Base-by-base conservation (phyloP, 2,888 invertebrate species). In the Netelia fuscicornis region DNA sequence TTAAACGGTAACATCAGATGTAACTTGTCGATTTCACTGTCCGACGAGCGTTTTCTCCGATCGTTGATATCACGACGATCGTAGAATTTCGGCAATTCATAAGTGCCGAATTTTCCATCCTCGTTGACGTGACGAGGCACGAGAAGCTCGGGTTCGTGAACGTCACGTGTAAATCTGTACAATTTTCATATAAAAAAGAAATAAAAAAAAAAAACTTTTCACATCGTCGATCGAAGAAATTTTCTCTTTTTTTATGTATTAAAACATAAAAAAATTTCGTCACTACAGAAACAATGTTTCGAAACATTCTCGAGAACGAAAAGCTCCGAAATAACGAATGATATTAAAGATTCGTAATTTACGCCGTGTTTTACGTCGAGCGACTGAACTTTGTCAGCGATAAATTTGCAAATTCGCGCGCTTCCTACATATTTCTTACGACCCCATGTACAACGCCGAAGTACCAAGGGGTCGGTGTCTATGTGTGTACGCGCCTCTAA, bases 1-100 rank as follows among this genome's bases (percentile, higher is more conserved):
- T 90, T 89, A 81, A 94, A 90, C 9, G 91, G 89, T 52, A 94
- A 82, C 75, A 90, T 86, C 84, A 93, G 90, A 86, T 94, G 92
- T 60, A 93, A 67, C 81, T 85, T 90, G 77, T 90, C 88, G 60
- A 81, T 74, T 9, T 86, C 54, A 37, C 20, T n/a, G 25, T 87
- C 82, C 11, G 48, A 42, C 42, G 90, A 90, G 75, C 91, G 89
- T 70, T 89, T 91, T 48, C 70, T 81, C 37, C 91, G 89, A 44
- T 83, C 86, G 30, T 64, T 80, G 13, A 89, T 68, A 58, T 88
- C 87, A 17, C 77, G 78, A 10, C 89, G 94, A 81, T 94, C 91
- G 88, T 94, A 95, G 90, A 92, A 95, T 87, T 94, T 94, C 2
- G 94, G 94, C 56, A 95, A 87, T 42, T 92, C 87, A 88, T 94